Conservation (phyloP, 2,888 invertebrate genomes). For the Pimpla rufipes region DNA sequence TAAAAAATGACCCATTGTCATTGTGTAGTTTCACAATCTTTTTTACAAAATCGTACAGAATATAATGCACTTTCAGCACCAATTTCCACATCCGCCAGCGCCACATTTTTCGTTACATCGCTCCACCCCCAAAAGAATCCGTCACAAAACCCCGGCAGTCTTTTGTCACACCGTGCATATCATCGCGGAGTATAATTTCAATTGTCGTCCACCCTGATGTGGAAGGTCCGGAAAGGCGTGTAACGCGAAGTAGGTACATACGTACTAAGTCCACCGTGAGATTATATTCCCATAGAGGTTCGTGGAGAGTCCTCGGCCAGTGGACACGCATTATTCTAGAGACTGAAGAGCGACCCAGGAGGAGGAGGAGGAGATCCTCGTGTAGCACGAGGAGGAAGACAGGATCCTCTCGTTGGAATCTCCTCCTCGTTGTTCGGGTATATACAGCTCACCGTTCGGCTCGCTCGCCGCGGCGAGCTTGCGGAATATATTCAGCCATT, state of each 20-base stretch:
- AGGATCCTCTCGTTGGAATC: too few species aligned
- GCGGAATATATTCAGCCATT: constrained; percentile 63
- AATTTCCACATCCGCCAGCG: too few species aligned
- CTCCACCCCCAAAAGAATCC: too few species aligned
- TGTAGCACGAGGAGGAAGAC: not conserved
- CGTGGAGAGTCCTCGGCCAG: not conserved
- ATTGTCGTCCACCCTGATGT: not conserved
- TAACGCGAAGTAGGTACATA: constrained; percentile 14
- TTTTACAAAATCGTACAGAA: too few species aligned
- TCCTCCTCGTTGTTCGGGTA: constrained; percentile 2
- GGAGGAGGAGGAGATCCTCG: constrained; percentile 3
- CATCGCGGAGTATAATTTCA: not conserved
- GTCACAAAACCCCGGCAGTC: not conserved
- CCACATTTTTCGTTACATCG: too few species aligned
- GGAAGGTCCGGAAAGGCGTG: constrained; percentile 8
- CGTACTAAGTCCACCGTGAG: constrained; percentile 4
- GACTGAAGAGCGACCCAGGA: constrained; percentile 12
- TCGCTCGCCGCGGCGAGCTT: not conserved
- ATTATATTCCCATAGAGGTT: not conserved
- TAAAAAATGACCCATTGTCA: too few species aligned
- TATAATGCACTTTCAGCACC: too few species aligned
- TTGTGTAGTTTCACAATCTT: too few species aligned
- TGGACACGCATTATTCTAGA: constrained; percentile 23
- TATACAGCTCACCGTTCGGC: not conserved
- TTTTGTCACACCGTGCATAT: not conserved